These are phyloP conservation scores for Phoxinus phoxinus DNA, from an alignment of 2,113 vertebrate species.

Conservation along the genomic window DNA sequence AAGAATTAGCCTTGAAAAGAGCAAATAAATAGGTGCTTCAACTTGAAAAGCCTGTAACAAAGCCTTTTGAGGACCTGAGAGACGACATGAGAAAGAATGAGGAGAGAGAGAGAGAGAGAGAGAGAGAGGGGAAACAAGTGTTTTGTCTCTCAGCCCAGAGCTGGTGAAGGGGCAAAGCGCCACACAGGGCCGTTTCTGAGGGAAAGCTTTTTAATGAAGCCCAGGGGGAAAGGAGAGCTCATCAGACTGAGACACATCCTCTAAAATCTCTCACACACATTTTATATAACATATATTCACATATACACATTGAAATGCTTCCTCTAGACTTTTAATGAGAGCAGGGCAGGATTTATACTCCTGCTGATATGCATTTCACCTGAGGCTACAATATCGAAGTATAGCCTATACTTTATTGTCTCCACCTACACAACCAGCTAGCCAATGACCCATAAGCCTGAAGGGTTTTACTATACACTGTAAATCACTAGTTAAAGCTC, in stretches of 20 bases:
- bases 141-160: conserved; percentile 85
- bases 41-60: conserved; percentile 92
- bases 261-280: conserved; percentile 79
- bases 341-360: background rate
- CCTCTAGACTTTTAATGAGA: conserved; percentile 8
- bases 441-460: conserved; percentile 23
- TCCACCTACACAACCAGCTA: conserved; percentile 31
- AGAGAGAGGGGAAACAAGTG: conserved; percentile 73
- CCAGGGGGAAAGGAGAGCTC: conserved; percentile 75
- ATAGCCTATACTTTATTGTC: conserved; percentile 15
- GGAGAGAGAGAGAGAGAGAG: conserved; percentile 28
- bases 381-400: conserved; percentile 28
- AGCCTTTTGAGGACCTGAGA: conserved; percentile 81
- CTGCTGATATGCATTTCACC: conserved; percentile 24
- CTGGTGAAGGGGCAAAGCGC: conserved; percentile 89
- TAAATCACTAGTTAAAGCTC: conserved; percentile 43
- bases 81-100: conserved; percentile 40
- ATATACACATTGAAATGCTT: conserved; percentile 15
- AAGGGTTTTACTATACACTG: conserved; percentile 38
- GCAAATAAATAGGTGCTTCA: conserved; percentile 97
- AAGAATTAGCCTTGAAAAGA: conserved; percentile 90
- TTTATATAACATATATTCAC: conserved; percentile 7
- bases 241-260: conserved; percentile 93
- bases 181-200: conserved; percentile 92
- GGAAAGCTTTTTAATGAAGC: conserved; percentile 98